Conservation (phyloP, 2,113 vertebrate species). For the Crypturellus undulatus region DNA sequence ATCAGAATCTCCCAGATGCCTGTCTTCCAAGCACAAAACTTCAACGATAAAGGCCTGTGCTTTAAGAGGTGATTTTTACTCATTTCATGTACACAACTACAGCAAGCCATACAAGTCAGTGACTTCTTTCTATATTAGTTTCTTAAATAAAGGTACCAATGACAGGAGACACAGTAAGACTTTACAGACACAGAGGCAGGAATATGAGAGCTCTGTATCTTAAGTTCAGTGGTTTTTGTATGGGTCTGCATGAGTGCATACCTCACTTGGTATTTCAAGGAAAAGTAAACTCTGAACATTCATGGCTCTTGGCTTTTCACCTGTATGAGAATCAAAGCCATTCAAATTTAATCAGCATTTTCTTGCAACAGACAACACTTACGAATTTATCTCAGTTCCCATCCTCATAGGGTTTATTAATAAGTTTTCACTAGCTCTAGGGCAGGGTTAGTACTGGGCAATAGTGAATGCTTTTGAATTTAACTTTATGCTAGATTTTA, state of each 20-base stretch:
- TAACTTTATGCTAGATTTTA: neutral
- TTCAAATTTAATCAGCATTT: neutral
- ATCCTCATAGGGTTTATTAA: neutral
- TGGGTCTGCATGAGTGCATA: neutral
- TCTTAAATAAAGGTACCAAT: neutral
- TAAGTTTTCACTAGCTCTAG: neutral
- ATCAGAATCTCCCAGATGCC: neutral
- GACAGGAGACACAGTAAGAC: neutral
- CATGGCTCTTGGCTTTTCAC: neutral
- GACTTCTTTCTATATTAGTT: neutral
- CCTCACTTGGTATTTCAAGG: neutral
- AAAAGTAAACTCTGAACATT: neutral
- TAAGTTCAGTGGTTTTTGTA: neutral
- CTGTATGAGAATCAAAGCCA: neutral
- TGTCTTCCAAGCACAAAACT: neutral
- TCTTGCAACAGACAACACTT: neutral
- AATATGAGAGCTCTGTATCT: neutral
- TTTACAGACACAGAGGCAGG: neutral
- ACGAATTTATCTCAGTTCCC: neutral
- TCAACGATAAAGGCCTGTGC: neutral
- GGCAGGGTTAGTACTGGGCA: neutral
- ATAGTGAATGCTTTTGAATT: neutral
- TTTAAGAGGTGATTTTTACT: neutral
- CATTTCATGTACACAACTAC: neutral
- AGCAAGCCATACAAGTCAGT: neutral